phyloP scores from a whole-genome alignment of 2,888 invertebrate genomes.

The Prenolepis imparis region DNA sequence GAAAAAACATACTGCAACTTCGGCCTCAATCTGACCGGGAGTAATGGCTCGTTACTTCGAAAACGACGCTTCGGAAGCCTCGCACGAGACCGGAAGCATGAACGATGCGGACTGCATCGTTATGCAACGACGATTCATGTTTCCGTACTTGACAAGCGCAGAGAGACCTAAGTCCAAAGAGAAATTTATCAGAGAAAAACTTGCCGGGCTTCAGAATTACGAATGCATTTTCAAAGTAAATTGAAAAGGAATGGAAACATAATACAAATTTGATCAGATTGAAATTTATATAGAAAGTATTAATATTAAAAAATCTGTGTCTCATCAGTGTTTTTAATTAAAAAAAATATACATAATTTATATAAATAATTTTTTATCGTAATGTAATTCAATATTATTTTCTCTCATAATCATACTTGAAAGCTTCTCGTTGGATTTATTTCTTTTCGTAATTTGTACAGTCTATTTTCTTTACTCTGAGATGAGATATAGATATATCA shows the following conservation, averaged over 20 bases:
- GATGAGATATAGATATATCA: not conserved
- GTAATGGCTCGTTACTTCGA: constrained; percentile 54
- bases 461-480: not conserved
- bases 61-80: constrained; percentile 45
- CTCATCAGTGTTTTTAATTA: too few relatives aligned
- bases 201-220: not conserved
- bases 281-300: not conserved
- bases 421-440: not conserved
- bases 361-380: not conserved
- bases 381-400: not conserved
- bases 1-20: constrained; percentile 58
- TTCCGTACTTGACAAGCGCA: not conserved
- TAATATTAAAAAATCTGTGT: not conserved
- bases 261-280: constrained; percentile 2
- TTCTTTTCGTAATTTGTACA: not conserved
- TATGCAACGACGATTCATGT: constrained; percentile 44
- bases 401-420: not conserved
- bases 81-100: constrained; percentile 27
- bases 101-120: constrained; percentile 42
- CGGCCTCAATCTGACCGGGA: constrained; percentile 49
- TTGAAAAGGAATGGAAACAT: not conserved
- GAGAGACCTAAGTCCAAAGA: constrained; percentile 17
- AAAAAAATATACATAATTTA: not conserved
- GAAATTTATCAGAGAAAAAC: not conserved
- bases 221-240: not conserved